These are phyloP conservation scores for Galendromus occidentalis DNA, from an alignment of 1,140 invertebrate species.

Conservation along the genomic window DNA sequence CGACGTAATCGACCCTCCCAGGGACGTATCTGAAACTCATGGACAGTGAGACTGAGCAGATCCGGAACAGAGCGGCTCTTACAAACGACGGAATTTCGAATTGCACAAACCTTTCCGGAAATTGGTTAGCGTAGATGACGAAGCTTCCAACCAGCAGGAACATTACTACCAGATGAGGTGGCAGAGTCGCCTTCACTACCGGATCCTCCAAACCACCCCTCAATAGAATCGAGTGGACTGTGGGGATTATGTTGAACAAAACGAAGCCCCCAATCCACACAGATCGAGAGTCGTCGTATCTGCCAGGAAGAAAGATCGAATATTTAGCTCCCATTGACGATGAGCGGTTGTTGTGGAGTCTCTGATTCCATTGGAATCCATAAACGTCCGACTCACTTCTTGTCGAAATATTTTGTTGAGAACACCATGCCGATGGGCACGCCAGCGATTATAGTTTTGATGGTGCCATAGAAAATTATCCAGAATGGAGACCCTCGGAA, in stretches of 20 bases:
- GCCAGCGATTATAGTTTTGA: background rate
- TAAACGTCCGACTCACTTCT: background rate
- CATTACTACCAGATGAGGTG: background rate
- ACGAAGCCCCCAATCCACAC: slow-evolving; percentile 2
- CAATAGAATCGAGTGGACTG: background rate
- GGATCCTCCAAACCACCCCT: background rate
- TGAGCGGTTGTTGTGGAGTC: too few relatives aligned
- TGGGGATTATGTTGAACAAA: background rate
- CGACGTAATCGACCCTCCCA: background rate
- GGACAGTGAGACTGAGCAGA: too few relatives aligned
- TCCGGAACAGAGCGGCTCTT: too few relatives aligned
- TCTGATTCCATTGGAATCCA: too few relatives aligned
- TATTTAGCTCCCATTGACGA: background rate
- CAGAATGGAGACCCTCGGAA: background rate
- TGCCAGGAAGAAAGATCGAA: background rate
- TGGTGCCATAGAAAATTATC: background rate
- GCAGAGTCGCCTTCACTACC: background rate
- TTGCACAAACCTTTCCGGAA: background rate
- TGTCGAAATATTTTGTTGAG: background rate
- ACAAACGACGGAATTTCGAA: too few relatives aligned
- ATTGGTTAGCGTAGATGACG: background rate
- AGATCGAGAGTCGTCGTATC: slow-evolving; percentile 2
- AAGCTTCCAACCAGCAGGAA: background rate
- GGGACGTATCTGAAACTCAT: background rate
- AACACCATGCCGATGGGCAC: background rate